Conservation (phyloP, 2,113 vertebrate species). For the Actenoides hombroni region DNA sequence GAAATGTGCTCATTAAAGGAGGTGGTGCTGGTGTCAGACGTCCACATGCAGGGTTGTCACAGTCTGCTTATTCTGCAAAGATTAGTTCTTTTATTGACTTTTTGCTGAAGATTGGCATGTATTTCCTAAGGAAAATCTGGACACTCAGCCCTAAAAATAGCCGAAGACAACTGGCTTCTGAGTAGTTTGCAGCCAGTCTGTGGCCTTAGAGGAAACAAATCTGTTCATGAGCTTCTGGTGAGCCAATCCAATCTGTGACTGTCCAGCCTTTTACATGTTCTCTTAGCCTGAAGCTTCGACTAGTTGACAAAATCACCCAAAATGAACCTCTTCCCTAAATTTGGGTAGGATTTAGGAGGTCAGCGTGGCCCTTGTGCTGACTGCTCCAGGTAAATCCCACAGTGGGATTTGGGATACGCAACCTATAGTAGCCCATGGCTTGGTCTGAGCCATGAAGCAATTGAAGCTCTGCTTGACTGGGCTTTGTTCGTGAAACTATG, state of each 20-base stretch:
- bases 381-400: neutral
- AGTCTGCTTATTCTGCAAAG: slow-evolving; percentile 43
- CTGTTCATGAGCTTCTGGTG: slow-evolving; percentile 24
- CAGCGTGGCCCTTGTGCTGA: neutral
- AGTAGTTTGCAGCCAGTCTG: slow-evolving; percentile 51
- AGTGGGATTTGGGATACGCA: neutral
- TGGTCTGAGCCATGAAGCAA: neutral
- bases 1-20: neutral
- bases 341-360: neutral
- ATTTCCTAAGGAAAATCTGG: slow-evolving; percentile 59
- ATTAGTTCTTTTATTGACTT: slow-evolving; percentile 29
- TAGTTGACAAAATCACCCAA: neutral
- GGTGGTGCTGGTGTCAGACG: slow-evolving; percentile 29
- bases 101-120: slow-evolving; percentile 43
- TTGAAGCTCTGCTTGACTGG: neutral
- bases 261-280: neutral
- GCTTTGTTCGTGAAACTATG: neutral
- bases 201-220: slow-evolving; percentile 65
- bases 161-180: slow-evolving; percentile 33
- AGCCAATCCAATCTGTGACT: slow-evolving; percentile 10
- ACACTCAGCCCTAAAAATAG: slow-evolving; percentile 55
- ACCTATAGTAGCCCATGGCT: neutral
- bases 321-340: neutral
- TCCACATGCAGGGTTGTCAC: slow-evolving; percentile 12
- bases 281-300: neutral